phyloP scores from a whole-genome alignment of 2,888 invertebrate species.

The Campaea margaritaria region DNA sequence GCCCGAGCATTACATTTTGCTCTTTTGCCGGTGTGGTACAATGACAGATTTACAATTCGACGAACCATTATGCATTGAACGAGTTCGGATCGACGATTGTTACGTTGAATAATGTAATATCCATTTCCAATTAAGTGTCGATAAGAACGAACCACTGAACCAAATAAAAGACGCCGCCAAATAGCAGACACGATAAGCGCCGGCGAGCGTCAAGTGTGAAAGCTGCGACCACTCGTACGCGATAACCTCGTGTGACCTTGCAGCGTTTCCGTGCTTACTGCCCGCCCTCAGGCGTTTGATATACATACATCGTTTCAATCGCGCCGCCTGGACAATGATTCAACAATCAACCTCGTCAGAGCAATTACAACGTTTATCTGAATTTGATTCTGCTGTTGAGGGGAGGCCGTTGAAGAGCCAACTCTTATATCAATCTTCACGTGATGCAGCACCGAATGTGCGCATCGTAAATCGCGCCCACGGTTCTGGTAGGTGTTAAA shows the following conservation, averaged over 20 bases:
- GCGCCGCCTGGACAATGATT: conserved; percentile 3
- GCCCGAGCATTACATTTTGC: conserved; percentile 58
- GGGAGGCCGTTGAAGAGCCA: conserved; percentile 2
- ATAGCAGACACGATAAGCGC: conserved; percentile 51
- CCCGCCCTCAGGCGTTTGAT: conserved; percentile 41
- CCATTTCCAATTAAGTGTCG: conserved; percentile 41
- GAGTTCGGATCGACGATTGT: conserved; percentile 43
- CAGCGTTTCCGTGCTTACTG: conserved; percentile 56
- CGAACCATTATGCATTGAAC: conserved; percentile 42
- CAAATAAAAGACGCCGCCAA: conserved; percentile 55
- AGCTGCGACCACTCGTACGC: conserved; percentile 59
- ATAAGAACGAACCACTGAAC: conserved; percentile 46
- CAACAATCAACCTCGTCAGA: background rate
- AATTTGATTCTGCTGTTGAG: conserved; percentile 4
- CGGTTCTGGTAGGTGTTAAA: conserved; percentile 80
- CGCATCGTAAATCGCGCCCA: conserved; percentile 80
- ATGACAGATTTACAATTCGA: conserved; percentile 63
- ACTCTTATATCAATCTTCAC: conserved; percentile 54
- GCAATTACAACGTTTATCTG: background rate
- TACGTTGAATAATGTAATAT: conserved; percentile 54
- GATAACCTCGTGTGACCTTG: conserved; percentile 76
- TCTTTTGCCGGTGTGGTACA: conserved; percentile 55
- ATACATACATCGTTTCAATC: conserved; percentile 15
- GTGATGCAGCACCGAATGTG: conserved; percentile 55
- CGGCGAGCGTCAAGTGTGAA: conserved; percentile 60